Evolutionary conservation across 2,113 vertebrate genomes (phyloP), one percentile per base, ranked within the genome.

Genomic region (Agapornis roseicollis): DNA sequence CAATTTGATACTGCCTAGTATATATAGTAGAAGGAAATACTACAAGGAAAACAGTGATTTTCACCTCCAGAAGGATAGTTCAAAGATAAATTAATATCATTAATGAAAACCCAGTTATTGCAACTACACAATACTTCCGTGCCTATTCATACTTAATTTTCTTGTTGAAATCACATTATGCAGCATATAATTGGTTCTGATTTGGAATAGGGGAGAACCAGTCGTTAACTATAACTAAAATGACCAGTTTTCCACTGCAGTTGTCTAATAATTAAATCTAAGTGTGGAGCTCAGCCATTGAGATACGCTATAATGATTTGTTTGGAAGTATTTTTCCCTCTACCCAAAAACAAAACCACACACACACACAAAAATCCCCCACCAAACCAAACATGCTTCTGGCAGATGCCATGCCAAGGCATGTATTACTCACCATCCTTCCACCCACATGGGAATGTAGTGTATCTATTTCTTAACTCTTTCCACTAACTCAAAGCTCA

Each of bases 251-350:
- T 96, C 83, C 86, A 74, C 80, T 12, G 81, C 74, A 88, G 93
- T 95, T 96, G 84, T 78, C 93, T 90, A 85, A 81, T 94, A 91
- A 96, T 96, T 97, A 96, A 89, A 96, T 94, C 82, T 96, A 94
- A 94, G 63, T 64, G 65, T 55, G 61, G 61, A 55, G 55, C 94
- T 73, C 31, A 15, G 74, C 64, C 91, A 93, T 50, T 89, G 84
- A 88, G 91, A 91, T 83, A 66, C 18, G 63, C 81, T 91, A 35
- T 89, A 90, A 93, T 22, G 53, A 93, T 83, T 93, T 95, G 77
- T 80, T 85, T 80, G 53, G 84, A 92, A 85, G 56, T 89, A 65
- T 86, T 60, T 89, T 93, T 78, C 56, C 12, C 5, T 5, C 12
- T 66, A n/a, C 9, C 33, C 33, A 14, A 23, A 58, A 58, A 9